Evolutionary conservation across 2,888 invertebrate genomes (phyloP).

Genomic region (Cotesia congregata): DNA sequence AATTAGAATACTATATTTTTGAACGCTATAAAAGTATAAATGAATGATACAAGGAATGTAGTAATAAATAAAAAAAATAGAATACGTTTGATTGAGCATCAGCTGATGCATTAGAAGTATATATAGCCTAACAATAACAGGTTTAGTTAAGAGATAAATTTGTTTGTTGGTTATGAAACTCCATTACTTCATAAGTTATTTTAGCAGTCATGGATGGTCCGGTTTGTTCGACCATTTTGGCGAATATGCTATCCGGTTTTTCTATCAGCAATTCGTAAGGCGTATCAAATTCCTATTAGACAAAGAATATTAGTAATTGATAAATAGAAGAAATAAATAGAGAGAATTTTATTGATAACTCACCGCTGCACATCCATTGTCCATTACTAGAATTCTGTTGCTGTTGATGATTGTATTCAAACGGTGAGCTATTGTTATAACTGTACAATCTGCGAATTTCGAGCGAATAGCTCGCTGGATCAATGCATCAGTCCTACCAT

Average conservation of each 20-base stretch:
- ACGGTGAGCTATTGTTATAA: constrained; percentile 84
- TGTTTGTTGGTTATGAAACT: background rate
- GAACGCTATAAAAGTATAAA: too few species aligned
- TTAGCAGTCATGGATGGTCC: background rate
- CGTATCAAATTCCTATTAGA: background rate
- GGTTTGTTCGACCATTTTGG: background rate
- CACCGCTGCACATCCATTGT: constrained; percentile 79
- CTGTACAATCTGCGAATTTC: constrained; percentile 74
- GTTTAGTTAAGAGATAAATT: background rate
- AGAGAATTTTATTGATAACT: background rate
- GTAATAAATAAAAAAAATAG: too few species aligned
- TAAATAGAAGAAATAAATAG: background rate
- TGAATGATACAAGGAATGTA: too few species aligned
- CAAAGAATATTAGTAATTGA: background rate
- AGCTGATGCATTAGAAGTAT: too few species aligned
- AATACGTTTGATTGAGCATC: too few species aligned
- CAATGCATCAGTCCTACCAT: constrained; percentile 72
- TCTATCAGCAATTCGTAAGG: background rate
- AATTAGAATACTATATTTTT: too few species aligned
- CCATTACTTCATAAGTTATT: background rate
- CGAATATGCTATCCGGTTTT: background rate
- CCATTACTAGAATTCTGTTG: constrained; percentile 89
- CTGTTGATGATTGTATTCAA: constrained; percentile 95
- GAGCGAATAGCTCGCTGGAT: constrained; percentile 75
- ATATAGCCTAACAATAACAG: too few species aligned